Evolutionary conservation across 2,888 invertebrate species (phyloP).

Genomic region (Lasioglossum oenotherae): DNA sequence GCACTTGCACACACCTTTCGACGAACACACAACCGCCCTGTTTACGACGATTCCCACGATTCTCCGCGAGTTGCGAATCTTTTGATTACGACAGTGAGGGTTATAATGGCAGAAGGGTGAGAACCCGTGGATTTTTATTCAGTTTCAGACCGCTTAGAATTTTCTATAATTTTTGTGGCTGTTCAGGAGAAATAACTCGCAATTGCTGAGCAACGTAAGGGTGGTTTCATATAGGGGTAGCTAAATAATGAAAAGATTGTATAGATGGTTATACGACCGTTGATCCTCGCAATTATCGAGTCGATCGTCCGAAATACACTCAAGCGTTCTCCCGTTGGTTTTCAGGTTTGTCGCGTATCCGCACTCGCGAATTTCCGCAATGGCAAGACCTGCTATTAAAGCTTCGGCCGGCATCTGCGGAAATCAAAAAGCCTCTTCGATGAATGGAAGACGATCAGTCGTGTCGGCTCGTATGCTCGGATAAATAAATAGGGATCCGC

Average conservation of each 20-base stretch:
- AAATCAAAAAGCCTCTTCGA: conserved; percentile 70
- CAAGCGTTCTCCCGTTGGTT: background rate
- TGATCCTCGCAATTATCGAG: conserved; percentile 51
- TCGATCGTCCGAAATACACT: background rate
- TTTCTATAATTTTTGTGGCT: background rate
- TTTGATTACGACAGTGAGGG: background rate
- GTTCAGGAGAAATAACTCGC: background rate
- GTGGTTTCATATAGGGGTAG: background rate
- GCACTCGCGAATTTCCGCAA: conserved; percentile 53
- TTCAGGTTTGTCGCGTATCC: conserved; percentile 38
- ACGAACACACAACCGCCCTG: background rate
- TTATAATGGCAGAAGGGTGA: too few species aligned
- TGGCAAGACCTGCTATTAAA: conserved; percentile 55
- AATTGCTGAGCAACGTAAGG: background rate
- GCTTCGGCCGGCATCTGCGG: conserved; percentile 62
- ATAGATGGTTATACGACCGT: background rate
- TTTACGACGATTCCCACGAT: background rate
- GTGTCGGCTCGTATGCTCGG: conserved; percentile 76
- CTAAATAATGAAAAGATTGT: background rate
- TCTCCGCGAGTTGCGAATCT: background rate
- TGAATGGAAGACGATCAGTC: conserved; percentile 76
- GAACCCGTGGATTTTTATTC: background rate
- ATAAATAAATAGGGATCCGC: conserved; percentile 80
- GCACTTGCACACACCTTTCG: background rate
- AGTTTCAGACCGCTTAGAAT: background rate